phyloP scores from a whole-genome alignment of 2,888 invertebrate genomes.

The Scotopteryx bipunctaria region DNA sequence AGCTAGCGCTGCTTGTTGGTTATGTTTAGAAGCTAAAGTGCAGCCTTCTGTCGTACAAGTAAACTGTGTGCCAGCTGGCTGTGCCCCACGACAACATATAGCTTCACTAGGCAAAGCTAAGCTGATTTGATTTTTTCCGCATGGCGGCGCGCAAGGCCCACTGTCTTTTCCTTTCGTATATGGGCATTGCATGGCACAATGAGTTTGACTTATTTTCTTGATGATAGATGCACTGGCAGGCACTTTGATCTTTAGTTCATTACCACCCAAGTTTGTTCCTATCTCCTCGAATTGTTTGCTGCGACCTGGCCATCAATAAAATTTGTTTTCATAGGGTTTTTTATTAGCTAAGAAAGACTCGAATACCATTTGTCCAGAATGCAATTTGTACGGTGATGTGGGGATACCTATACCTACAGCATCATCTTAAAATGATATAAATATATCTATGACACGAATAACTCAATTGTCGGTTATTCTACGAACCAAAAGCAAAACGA shows the following conservation, averaged over 20 bases:
- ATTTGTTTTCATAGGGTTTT: constrained; percentile 55
- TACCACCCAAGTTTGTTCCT: constrained; percentile 70
- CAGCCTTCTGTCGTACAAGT: constrained; percentile 77
- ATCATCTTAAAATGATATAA: no score
- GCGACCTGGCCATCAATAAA: constrained; percentile 78
- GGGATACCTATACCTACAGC: no score
- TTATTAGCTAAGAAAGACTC: constrained; percentile 25
- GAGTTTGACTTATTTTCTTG: constrained; percentile 77
- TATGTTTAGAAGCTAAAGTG: constrained; percentile 60
- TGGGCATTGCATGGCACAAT: constrained; percentile 68
- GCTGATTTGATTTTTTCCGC: constrained; percentile 74
- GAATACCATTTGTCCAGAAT: constrained; percentile 23
- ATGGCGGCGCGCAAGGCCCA: constrained; percentile 63
- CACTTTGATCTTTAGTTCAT: constrained; percentile 76
- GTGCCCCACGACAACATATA: constrained; percentile 62
- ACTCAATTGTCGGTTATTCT: no score
- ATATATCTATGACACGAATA: no score
- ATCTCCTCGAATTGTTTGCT: constrained; percentile 76
- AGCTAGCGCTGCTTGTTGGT: constrained; percentile 53
- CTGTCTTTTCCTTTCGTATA: constrained; percentile 52
- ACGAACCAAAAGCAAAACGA: no score
- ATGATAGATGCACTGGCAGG: constrained; percentile 68
- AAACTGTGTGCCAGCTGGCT: constrained; percentile 67
- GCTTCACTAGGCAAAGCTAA: constrained; percentile 65
- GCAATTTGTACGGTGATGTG: constrained; percentile 3